Conservation (phyloP, 2,797 vertebrate species). For the Muscicapa striata region DNA sequence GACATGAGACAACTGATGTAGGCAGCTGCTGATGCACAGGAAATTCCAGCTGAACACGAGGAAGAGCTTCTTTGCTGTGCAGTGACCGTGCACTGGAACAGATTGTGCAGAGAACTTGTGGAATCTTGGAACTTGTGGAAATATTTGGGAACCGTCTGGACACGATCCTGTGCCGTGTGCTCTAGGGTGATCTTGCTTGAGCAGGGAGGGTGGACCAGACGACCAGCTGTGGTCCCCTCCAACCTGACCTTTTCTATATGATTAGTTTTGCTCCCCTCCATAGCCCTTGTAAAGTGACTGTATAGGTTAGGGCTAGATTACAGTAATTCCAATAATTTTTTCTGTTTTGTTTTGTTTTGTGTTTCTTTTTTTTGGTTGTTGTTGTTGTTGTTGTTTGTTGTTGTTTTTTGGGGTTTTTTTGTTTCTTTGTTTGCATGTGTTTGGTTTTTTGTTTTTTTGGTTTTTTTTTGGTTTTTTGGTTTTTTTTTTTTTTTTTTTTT, state of each 20-base stretch:
- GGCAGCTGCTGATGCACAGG: background rate
- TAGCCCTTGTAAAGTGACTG: background rate
- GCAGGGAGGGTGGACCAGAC: background rate
- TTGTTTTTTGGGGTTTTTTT: background rate
- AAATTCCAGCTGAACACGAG: background rate
- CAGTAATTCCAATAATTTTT: background rate
- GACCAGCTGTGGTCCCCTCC: background rate
- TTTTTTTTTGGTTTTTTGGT: too few species aligned
- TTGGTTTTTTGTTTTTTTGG: too few species aligned
- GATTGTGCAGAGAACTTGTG: background rate
- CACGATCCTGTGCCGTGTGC: fast-evolving
- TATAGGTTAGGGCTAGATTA: background rate
- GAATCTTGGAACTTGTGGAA: too few species aligned
- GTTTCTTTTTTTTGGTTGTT: background rate
- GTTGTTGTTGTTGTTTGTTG: background rate
- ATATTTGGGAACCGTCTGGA: fast-evolving
- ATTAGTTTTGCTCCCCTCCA: background rate
- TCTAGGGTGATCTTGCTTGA: background rate
- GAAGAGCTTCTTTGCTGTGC: background rate
- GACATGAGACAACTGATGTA: background rate
- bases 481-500: too few species aligned
- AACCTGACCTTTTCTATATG: background rate
- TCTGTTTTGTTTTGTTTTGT: background rate
- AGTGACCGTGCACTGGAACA: background rate
- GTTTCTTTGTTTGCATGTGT: too few species aligned